A percentile compares a stretch with the other conserved stretches of the same genome.
These are phyloP conservation scores for Drosophila cracens DNA, from an alignment of 2,888 invertebrate genomes.

Conservation along the genomic window DNA sequence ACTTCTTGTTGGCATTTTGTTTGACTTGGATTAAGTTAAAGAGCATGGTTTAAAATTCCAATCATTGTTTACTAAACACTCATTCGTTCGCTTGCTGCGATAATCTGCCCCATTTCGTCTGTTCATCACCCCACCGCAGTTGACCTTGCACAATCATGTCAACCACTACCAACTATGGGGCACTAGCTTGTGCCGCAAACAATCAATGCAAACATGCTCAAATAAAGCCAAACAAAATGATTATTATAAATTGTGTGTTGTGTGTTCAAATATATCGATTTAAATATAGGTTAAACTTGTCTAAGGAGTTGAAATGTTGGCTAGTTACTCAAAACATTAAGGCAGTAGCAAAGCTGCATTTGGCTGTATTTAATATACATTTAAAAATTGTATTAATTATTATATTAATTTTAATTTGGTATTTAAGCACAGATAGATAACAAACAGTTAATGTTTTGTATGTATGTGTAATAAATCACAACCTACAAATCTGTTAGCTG, in stretches of 20 bases:
- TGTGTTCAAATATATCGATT: background rate
- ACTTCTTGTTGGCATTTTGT: constrained; percentile 75
- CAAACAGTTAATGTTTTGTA: background rate
- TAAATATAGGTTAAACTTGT: background rate
- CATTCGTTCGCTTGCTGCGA: constrained; percentile 13
- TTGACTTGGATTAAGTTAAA: constrained; percentile 75
- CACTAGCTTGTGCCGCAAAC: background rate
- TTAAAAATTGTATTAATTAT: background rate
- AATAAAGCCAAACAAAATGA: background rate
- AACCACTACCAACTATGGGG: constrained; percentile 31
- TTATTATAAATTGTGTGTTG: background rate
- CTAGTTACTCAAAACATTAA: background rate
- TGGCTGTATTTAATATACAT: background rate
- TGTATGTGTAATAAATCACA: background rate
- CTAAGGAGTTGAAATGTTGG: background rate
- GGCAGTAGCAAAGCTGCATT: background rate
- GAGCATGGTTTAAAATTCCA: constrained; percentile 71
- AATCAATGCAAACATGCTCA: constrained; percentile 25
- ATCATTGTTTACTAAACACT: constrained; percentile 65
- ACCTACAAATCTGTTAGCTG: background rate
- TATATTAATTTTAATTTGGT: background rate
- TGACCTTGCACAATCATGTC: constrained; percentile 39
- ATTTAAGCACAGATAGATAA: background rate
- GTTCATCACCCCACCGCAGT: background rate
- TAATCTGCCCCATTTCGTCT: constrained; percentile 5